Evolutionary conservation across 2,888 invertebrate genomes (phyloP).

Genomic region (Elmis aenea): DNA sequence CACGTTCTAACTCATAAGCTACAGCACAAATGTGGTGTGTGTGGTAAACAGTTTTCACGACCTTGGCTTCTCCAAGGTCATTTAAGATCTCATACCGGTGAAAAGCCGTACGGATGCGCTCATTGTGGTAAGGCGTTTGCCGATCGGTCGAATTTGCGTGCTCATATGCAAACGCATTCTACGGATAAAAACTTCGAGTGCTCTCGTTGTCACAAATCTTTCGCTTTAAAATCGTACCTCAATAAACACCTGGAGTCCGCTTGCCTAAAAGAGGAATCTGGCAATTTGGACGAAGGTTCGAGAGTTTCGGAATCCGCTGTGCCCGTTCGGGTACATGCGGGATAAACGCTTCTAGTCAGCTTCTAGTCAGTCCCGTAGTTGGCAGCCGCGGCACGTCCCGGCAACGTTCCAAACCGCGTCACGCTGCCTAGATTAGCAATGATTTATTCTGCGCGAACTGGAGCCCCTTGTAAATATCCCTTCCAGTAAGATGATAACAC

Average conservation of each 20-base stretch:
- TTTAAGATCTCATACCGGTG: conserved; percentile 84
- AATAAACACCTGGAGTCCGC: conserved; percentile 93
- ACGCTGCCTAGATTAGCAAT: conserved; percentile 40
- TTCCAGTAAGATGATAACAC: conserved; percentile 42
- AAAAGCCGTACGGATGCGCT: conserved; percentile 91
- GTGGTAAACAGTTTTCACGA: conserved; percentile 90
- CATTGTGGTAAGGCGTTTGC: conserved; percentile 93
- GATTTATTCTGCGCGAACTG: conserved; percentile 43
- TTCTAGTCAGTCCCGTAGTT: conserved; percentile 25
- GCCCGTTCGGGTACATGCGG: conserved; percentile 17
- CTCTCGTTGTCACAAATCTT: conserved; percentile 80
- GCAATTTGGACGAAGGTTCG: conserved; percentile 15
- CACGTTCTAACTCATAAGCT: conserved; percentile 89
- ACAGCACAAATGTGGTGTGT: conserved; percentile 85
- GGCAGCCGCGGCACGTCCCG: conserved; percentile 36
- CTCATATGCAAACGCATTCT: conserved; percentile 93
- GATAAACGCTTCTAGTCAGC: conserved; percentile 13
- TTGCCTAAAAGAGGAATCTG: conserved; percentile 49
- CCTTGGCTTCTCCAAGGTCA: conserved; percentile 93
- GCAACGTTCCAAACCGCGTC: conserved; percentile 33
- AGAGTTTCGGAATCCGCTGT: conserved; percentile 12
- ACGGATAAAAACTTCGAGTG: conserved; percentile 87
- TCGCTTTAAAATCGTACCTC: conserved; percentile 90
- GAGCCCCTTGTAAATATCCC: conserved; percentile 45
- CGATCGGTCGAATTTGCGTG: conserved; percentile 86